Evolutionary conservation across 2,113 vertebrate genomes (phyloP).

Genomic region (Sterna hirundo): DNA sequence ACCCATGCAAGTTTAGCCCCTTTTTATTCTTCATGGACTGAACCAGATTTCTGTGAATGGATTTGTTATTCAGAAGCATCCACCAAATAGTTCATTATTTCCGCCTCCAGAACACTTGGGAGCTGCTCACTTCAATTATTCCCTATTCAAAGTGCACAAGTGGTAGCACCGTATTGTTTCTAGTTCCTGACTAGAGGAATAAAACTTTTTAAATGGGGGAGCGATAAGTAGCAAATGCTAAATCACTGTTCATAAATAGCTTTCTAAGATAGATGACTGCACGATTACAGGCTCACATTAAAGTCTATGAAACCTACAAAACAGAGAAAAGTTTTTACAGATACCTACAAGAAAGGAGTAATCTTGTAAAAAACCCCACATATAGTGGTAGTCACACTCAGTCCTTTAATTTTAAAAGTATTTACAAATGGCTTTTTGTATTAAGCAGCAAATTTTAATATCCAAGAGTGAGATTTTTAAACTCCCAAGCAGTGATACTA

Average conservation of each 20-base stretch:
- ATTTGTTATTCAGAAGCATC: slow-evolving; percentile 47
- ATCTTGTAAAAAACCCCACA: not conserved
- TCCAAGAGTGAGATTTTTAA: not conserved
- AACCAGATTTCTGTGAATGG: slow-evolving; percentile 54
- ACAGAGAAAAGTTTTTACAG: not conserved
- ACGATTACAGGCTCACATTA: not conserved
- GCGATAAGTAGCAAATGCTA: slow-evolving; percentile 29
- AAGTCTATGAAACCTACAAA: not conserved
- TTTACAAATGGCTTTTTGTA: not conserved
- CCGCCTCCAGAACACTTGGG: slow-evolving; percentile 45
- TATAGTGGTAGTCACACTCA: not conserved
- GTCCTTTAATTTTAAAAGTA: not conserved
- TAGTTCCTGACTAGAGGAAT: slow-evolving; percentile 16
- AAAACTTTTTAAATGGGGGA: slow-evolving; percentile 30
- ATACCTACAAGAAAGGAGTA: not conserved
- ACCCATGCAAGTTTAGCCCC: not conserved
- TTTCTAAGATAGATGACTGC: slow-evolving; percentile 11
- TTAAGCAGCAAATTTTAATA: not conserved
- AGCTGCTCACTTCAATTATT: slow-evolving; percentile 63
- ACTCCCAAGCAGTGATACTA: not conserved
- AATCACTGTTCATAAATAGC: slow-evolving; percentile 26
- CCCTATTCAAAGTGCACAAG: not conserved
- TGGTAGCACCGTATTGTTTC: slow-evolving; percentile 17
- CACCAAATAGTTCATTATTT: slow-evolving; percentile 40
- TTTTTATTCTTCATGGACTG: not conserved